Evolutionary conservation across 2,113 vertebrate species (phyloP).

Genomic region (Cynoglossus semilaevis): DNA sequence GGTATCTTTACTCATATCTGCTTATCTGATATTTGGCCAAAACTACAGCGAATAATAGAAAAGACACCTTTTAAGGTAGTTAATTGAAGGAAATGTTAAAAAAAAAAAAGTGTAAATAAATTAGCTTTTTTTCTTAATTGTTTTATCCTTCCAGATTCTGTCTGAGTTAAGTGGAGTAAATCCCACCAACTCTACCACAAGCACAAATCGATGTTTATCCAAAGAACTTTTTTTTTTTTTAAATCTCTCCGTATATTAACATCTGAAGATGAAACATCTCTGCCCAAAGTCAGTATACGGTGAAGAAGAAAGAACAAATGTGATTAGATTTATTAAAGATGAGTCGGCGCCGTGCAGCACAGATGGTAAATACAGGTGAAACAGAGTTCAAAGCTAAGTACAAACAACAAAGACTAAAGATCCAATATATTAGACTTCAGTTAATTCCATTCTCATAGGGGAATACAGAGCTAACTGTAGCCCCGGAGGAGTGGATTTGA

Average conservation of each 20-base stretch:
- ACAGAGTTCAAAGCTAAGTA: slow-evolving; percentile 19
- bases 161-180: no score
- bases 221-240: no score
- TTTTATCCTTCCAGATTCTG: no score
- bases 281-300: background rate
- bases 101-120: no score
- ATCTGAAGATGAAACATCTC: no score
- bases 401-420: slow-evolving; percentile 11
- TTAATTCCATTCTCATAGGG: slow-evolving; percentile 4
- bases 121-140: no score
- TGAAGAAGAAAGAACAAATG: background rate
- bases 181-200: no score
- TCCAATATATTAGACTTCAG: slow-evolving; percentile 7
- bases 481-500: slow-evolving; percentile 15
- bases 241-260: no score
- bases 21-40: background rate
- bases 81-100: no score
- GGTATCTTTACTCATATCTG: background rate
- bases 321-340: background rate
- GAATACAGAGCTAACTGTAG: slow-evolving; percentile 20
- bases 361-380: slow-evolving; percentile 6
- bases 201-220: no score
- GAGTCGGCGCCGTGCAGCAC: no score
- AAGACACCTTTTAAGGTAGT: no score
- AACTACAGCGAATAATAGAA: background rate